Conservation (phyloP, 2,113 vertebrate genomes). For the Trogon melanurus region DNA sequence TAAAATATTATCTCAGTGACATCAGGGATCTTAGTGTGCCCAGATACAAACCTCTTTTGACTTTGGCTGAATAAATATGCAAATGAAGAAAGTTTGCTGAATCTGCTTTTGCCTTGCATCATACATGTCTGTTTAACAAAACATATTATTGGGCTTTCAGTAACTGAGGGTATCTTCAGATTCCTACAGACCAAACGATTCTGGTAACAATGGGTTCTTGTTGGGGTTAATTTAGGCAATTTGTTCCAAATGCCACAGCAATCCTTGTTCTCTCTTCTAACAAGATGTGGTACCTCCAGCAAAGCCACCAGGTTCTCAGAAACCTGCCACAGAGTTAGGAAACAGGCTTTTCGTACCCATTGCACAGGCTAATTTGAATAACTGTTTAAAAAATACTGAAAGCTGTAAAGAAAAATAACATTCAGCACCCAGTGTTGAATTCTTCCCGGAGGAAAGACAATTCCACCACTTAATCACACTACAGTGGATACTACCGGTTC, state of each 20-base stretch:
- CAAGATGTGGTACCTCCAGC: neutral
- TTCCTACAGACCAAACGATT: neutral
- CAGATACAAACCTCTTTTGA: neutral
- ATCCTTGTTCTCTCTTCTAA: neutral
- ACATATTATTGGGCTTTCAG: neutral
- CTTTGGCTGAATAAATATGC: conserved; percentile 9
- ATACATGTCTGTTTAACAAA: neutral
- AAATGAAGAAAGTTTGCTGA: neutral
- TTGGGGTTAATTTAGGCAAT: neutral
- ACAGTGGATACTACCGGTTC: neutral
- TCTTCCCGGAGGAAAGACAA: neutral
- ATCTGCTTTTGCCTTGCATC: neutral
- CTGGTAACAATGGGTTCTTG: neutral
- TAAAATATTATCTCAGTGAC: neutral
- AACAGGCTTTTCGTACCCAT: neutral
- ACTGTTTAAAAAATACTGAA: neutral
- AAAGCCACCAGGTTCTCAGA: neutral
- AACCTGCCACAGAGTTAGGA: neutral
- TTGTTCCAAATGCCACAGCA: neutral
- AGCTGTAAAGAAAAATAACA: neutral
- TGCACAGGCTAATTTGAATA: neutral
- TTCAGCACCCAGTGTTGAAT: neutral
- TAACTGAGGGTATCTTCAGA: neutral
- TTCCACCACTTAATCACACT: neutral
- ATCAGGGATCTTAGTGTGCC: neutral